Conservation (phyloP, 2,797 vertebrate genomes). For the Gambusia yucatana region DNA sequence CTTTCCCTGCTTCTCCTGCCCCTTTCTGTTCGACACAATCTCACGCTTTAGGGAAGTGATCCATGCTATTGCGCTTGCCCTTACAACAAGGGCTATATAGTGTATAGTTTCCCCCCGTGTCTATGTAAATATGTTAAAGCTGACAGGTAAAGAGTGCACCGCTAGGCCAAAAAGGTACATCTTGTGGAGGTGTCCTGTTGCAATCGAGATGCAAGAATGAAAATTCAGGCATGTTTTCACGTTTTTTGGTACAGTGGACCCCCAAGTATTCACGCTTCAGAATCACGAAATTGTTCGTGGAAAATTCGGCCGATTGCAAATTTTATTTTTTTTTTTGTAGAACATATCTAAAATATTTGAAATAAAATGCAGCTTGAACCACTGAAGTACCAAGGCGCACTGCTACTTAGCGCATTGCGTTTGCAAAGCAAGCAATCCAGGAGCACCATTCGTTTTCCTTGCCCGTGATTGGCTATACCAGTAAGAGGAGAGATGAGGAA, state of each 20-base stretch:
- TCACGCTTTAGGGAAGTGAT: slow-evolving; percentile 44
- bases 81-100: slow-evolving; percentile 5
- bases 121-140: slow-evolving; percentile 20
- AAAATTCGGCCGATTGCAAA: too few species aligned
- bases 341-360: too few species aligned
- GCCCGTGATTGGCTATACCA: too few species aligned
- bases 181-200: not conserved
- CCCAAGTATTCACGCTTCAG: not conserved
- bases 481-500: too few species aligned
- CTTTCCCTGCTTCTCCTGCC: slow-evolving; percentile 25
- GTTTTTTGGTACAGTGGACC: not conserved
- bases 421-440: too few species aligned
- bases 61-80: slow-evolving; percentile 39
- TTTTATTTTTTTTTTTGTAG: too few species aligned
- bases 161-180: not conserved
- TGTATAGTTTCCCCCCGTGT: not conserved
- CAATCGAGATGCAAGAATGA: not conserved
- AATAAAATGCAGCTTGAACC: too few species aligned
- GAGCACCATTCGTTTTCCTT: too few species aligned
- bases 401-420: too few species aligned
- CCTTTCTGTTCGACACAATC: slow-evolving; percentile 37
- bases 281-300: not conserved
- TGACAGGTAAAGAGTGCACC: not conserved
- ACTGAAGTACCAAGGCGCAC: too few species aligned
- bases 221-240: not conserved